phyloP scores from a whole-genome alignment of 2,113 vertebrate genomes.

The Hiodon alosoides region DNA sequence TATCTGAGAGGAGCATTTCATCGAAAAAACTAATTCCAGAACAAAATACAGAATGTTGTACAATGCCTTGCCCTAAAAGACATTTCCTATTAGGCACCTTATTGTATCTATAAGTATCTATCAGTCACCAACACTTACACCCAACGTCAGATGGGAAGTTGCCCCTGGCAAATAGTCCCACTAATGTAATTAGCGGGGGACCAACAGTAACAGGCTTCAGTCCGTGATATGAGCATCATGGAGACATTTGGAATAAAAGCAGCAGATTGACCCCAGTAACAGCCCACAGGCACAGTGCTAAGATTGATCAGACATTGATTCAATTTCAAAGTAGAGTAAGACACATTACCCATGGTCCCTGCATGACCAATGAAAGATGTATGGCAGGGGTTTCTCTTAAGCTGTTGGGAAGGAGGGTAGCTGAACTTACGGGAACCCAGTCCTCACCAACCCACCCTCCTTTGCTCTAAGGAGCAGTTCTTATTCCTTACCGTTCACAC shows the following conservation, averaged over 20 bases:
- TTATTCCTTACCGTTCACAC: slow-evolving; percentile 9
- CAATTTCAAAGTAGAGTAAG: slow-evolving; percentile 64
- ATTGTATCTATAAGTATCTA: too few relatives aligned
- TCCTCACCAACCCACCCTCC: not conserved
- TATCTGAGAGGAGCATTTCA: too few relatives aligned
- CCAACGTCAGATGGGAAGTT: too few relatives aligned
- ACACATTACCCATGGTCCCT: slow-evolving; percentile 45
- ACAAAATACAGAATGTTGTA: too few relatives aligned
- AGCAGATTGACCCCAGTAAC: slow-evolving; percentile 22
- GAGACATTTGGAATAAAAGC: slow-evolving; percentile 37
- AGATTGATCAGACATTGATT: slow-evolving; percentile 69
- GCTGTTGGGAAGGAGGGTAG: not conserved
- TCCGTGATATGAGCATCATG: slow-evolving; percentile 39
- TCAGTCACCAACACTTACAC: not conserved
- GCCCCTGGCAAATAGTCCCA: slow-evolving; percentile 45
- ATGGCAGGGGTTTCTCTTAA: slow-evolving; percentile 31
- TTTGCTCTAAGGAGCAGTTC: slow-evolving; percentile 4
- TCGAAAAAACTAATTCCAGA: too few relatives aligned
- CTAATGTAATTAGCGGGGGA: slow-evolving; percentile 57
- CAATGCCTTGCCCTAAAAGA: too few relatives aligned
- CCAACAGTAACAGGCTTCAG: slow-evolving; percentile 17
- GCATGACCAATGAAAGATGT: slow-evolving; percentile 47
- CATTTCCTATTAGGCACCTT: too few relatives aligned
- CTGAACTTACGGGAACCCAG: too few relatives aligned
- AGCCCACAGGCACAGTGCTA: slow-evolving; percentile 49